Evolutionary conservation across 1,140 invertebrate genomes (phyloP), one percentile per base, ranked within the genome.

Genomic region (Archivesica marissinica): DNA sequence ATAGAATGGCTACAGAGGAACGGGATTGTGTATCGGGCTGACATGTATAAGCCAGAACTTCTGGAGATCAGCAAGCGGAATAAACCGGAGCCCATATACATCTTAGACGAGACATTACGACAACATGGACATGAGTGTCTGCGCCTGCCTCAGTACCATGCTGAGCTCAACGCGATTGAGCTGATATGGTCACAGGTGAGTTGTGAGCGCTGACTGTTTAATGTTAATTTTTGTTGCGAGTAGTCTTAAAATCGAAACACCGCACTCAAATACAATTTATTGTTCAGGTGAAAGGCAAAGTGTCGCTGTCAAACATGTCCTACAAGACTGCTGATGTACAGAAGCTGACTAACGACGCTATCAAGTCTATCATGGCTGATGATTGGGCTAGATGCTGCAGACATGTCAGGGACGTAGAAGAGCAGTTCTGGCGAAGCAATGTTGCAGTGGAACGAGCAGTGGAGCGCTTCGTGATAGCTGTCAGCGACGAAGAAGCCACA

Each of bases 31-130:
- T 13, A 33, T 33, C 0, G 11, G 30, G 28, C 61, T 2, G 61
- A 66, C 15, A 66, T 66, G 61, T 33, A 15, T 7, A 66, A 66
- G 61, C 17, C 61, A 17, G 61, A 66, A 6, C 61, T 66, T 17
- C 15, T 66, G 0, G 0, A 39, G 11, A 17, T 66, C 6, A 15
- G 30, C 0, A 28, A 33, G 23, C 11, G 7, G 4, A 66, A 33
- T 23, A 33, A 39, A n/a, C 61, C 61, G 20, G 38, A 66, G 4
- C 61, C 61, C 9, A 66, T 25, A 39, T 66, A 66, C 30, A 33
- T 66, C 3, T 0, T 66, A 17, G 61, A 66, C 23, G 61, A 66
- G 35, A 38, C 38, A 17, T 15, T 38, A 23, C 7, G 15, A 35
- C 9, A 35, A 17, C 61, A 66, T 66, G 61, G 61, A 15, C 61